Base-by-base conservation (phyloP, 2,888 invertebrate species). In the Apeira syringaria region DNA sequence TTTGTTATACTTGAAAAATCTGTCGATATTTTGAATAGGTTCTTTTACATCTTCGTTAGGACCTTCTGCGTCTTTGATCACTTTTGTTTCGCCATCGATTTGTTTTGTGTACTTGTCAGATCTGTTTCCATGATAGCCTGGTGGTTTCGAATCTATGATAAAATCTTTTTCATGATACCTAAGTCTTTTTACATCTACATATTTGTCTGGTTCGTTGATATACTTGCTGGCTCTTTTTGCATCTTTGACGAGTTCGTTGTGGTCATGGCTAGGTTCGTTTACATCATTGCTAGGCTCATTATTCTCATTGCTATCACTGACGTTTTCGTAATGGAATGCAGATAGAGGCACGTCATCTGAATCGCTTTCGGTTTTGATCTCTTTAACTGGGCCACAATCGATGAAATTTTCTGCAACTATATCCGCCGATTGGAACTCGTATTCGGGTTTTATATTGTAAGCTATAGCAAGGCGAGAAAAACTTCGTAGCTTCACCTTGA, bases 291-390 rank as follows among this genome's bases (percentile, higher is more conserved):
- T 26, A 38, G 9, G 17, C 11, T 13, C 13, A 6, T 28, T 10
- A 22, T n/a, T n/a, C 5, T 36, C 12, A 3, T 35, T n/a, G n/a
- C n/a, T n/a, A n/a, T n/a, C 28, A 24, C 6, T 42, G 8, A 47
- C 29, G 24, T 49, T 22, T 34, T 50, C 61, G 27, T 32, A 39
- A 8, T 68, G 46, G 2, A 74, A 48, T 24, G 67, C 62, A 2
- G 76, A 70, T 6, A 80, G 32, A 0, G 78, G 78, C 24, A 75
- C 44, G 12, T 80, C 79, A 24, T 77, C 76, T 0, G 47, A 13
- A 10, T 72, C 68, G 10, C 53, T 63, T 35, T 75, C 75, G 0
- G 39, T 42, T 38, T 74, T 70, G 1, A 71, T 56, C 0, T 58
- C 48, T 26, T 30, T 39, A n/a, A 26, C 10, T 1, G 48, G 36